A percentile compares a stretch with the other conserved stretches of the same genome.
phyloP scores from a whole-genome alignment of 1,140 invertebrate genomes.

The Lasioglossum baleicum region DNA sequence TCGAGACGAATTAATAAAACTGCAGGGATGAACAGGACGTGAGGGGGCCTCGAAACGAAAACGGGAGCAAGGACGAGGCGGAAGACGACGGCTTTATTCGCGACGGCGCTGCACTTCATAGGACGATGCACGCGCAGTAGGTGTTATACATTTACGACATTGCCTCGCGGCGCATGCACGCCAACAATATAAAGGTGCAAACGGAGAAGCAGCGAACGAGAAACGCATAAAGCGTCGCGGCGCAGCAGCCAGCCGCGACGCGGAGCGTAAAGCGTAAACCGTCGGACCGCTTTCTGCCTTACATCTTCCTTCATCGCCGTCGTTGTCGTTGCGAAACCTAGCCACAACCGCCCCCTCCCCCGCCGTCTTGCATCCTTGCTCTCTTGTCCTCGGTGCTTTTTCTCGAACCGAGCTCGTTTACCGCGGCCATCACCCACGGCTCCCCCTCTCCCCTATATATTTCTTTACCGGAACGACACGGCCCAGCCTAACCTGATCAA shows the following conservation, averaged over 20 bases:
- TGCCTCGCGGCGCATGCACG: constrained; percentile 45
- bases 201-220: constrained; percentile 38
- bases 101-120: constrained; percentile 18
- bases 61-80: background rate
- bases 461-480: constrained; percentile 34
- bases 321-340: background rate
- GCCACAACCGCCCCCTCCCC: too few species aligned
- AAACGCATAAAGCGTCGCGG: constrained; percentile 50
- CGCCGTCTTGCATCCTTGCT: background rate
- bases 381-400: background rate
- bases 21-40: background rate
- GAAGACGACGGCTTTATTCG: constrained; percentile 41
- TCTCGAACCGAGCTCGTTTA: background rate
- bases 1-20: too few species aligned
- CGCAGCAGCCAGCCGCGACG: constrained; percentile 12
- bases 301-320: constrained; percentile 26
- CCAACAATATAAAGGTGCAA: constrained; percentile 45
- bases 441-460: constrained; percentile 1
- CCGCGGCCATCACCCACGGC: background rate
- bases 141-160: constrained; percentile 52
- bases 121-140: constrained; percentile 44
- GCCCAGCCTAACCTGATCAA: constrained; percentile 60
- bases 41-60: background rate
- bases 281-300: constrained; percentile 5
- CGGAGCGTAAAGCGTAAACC: constrained; percentile 42